A percentile compares a stretch with the other conserved stretches of the same genome.
These are phyloP conservation scores for Antheraea mylitta DNA, from an alignment of 1,140 invertebrate genomes.

Conservation along the genomic window DNA sequence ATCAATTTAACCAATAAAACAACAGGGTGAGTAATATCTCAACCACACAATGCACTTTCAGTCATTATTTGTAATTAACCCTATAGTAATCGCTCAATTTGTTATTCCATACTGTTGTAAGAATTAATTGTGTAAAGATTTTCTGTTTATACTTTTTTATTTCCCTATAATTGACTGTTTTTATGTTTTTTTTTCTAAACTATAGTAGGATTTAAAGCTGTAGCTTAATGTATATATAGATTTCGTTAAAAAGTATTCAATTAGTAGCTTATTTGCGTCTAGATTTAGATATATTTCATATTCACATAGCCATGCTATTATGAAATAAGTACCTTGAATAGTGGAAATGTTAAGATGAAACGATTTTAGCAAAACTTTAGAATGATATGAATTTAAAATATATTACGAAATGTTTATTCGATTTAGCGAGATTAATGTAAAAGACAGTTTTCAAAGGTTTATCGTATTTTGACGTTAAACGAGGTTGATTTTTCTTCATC, in stretches of 20 bases:
- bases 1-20: background rate
- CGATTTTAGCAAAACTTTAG: background rate
- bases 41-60: background rate
- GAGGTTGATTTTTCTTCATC: background rate
- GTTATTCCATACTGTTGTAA: background rate
- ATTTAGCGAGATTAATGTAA: background rate
- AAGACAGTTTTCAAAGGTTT: background rate
- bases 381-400: background rate
- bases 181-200: too few species aligned
- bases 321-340: too few species aligned
- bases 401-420: background rate
- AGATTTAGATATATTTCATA: too few species aligned
- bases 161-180: too few species aligned
- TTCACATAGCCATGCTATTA: too few species aligned
- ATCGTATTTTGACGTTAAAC: background rate
- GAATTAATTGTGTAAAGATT: too few species aligned
- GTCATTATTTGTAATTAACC: background rate
- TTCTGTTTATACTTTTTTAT: too few species aligned
- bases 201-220: too few species aligned
- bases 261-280: too few species aligned
- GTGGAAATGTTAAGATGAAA: background rate
- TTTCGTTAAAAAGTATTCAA: too few species aligned
- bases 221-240: too few species aligned
- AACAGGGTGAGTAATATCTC: conserved; percentile 6
- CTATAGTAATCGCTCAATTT: background rate